Percentiles rank a stretch among this genome's conserved stretches.
Conservation (phyloP, 2,888 invertebrate genomes). For the Hydroisotoma schaefferi region DNA sequence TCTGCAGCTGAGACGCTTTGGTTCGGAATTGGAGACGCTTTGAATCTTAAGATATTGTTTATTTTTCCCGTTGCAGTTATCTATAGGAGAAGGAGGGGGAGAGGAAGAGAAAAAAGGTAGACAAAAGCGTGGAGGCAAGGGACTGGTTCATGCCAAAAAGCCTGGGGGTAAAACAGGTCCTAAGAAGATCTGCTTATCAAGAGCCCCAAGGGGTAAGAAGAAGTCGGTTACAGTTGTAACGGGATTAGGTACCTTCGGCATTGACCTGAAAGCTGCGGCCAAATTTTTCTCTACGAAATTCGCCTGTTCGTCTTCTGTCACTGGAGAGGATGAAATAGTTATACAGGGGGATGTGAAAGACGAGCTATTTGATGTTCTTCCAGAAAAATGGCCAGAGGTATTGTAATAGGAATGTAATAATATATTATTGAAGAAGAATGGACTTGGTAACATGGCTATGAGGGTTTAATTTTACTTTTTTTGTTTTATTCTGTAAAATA, state of each 20-base stretch:
- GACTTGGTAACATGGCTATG: too few species aligned
- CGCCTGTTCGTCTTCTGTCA: conserved; percentile 98
- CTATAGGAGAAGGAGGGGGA: conserved; percentile 64
- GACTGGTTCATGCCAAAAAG: conserved; percentile 74
- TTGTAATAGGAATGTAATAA: conserved; percentile 21
- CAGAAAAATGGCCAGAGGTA: conserved; percentile 97
- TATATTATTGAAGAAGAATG: background rate
- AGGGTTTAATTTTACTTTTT: too few species aligned
- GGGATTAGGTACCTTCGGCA: conserved; percentile 87
- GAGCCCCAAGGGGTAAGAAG: conserved; percentile 95
- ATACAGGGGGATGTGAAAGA: conserved; percentile 99
- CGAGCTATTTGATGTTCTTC: conserved; percentile 94
- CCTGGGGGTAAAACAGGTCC: conserved; percentile 81
- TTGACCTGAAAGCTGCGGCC: conserved; percentile 95
- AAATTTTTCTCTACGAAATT: conserved; percentile 97
- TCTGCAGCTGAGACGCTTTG: too few species aligned
- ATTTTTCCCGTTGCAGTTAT: conserved; percentile 1
- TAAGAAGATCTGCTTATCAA: conserved; percentile 76
- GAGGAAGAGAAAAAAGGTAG: conserved; percentile 90
- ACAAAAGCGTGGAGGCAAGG: conserved; percentile 92
- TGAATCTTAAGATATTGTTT: conserved; percentile 25
- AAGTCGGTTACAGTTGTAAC: conserved; percentile 92
- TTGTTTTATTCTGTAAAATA: conserved; percentile 52
- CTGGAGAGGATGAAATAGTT: conserved; percentile 98
- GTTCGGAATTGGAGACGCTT: too few species aligned